phyloP scores from a whole-genome alignment of 2,888 invertebrate genomes.

The Metacarcinus magister region DNA sequence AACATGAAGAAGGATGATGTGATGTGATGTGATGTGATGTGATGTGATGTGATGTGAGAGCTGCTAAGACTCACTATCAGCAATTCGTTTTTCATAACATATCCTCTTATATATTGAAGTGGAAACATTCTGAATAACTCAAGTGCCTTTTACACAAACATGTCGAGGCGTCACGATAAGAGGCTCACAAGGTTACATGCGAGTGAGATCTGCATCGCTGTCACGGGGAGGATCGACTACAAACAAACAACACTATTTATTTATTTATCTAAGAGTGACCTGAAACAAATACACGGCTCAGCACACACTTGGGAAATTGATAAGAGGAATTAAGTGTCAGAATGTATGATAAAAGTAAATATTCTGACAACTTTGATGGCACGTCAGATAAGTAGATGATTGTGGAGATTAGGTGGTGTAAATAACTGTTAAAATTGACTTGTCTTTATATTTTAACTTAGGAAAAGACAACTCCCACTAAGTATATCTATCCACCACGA shows the following conservation, averaged over 20 bases:
- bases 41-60: neutral
- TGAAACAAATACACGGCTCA: neutral
- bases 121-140: neutral
- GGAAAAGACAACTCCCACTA: neutral
- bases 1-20: neutral
- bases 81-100: neutral
- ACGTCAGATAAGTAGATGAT: neutral
- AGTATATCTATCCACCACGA: neutral
- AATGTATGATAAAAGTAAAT: neutral
- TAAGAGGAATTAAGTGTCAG: neutral
- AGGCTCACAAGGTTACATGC: neutral
- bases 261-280: neutral
- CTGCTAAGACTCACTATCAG: neutral
- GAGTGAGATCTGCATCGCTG: neutral
- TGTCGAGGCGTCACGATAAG: constrained; percentile 13
- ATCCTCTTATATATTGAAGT: neutral
- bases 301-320: neutral
- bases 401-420: neutral
- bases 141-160: neutral
- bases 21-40: neutral
- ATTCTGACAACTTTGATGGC: neutral
- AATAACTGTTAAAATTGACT: neutral
- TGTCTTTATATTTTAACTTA: neutral
- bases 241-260: neutral
- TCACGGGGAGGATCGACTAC: neutral